phyloP scores from a whole-genome alignment of 2,113 vertebrate genomes.

The Lophius piscatorius region DNA sequence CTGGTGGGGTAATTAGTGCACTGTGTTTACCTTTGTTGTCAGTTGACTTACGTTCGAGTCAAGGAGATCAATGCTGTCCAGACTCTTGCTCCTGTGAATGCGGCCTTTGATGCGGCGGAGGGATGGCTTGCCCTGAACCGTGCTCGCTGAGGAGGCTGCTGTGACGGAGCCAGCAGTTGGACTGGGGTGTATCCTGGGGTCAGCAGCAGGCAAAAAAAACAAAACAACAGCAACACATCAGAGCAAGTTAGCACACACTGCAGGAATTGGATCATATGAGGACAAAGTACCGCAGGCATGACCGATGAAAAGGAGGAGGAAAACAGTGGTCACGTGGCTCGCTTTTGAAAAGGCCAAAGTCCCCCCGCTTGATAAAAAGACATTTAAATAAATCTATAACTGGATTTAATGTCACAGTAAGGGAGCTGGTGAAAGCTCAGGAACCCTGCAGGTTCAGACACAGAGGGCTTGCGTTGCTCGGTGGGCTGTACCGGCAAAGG shows the following conservation, averaged over 20 bases:
- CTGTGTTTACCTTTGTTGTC: conserved; percentile 22
- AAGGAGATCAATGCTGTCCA: conserved; percentile 93
- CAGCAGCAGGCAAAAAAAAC: conserved; percentile 29
- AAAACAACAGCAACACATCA: conserved; percentile 40
- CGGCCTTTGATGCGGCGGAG: conserved; percentile 95
- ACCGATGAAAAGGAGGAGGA: conserved; percentile 17
- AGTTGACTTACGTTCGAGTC: conserved; percentile 92
- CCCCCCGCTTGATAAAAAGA: conserved; percentile 53
- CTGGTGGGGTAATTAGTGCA: conserved; percentile 11
- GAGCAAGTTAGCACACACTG: conserved; percentile 11
- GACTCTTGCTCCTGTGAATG: conserved; percentile 94
- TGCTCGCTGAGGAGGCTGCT: conserved; percentile 87
- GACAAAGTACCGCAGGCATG: conserved; percentile 31
- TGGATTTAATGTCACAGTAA: conserved; percentile 63
- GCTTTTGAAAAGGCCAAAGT: conserved; percentile 57
- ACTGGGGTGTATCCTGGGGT: conserved; percentile 89
- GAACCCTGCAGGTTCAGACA: conserved; percentile 31
- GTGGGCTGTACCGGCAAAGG: conserved; percentile 14
- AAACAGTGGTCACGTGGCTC: conserved; percentile 18
- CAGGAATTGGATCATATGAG: conserved; percentile 30
- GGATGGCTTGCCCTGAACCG: conserved; percentile 93
- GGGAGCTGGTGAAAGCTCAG: conserved; percentile 12
- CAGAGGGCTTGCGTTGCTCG: conserved; percentile 14
- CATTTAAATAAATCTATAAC: conserved; percentile 68
- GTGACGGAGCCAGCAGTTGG: conserved; percentile 87